Evolutionary conservation across 2,797 vertebrate species (phyloP).

Genomic region (Halcyon badia): DNA sequence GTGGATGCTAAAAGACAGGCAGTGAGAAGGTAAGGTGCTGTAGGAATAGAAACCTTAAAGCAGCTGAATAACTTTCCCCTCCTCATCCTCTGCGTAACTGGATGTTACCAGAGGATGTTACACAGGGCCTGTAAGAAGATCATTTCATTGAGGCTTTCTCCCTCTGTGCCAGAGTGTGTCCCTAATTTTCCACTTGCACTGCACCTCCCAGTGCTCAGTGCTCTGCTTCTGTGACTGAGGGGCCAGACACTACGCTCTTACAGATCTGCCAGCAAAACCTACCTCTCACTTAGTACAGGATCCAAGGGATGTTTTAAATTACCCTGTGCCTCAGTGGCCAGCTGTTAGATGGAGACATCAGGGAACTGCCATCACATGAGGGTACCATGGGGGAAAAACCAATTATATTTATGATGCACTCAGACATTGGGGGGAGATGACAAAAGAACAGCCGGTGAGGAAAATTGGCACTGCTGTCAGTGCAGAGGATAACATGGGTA

Average conservation of each 20-base stretch:
- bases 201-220: not conserved
- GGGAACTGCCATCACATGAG: not conserved
- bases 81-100: not conserved
- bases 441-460: not conserved
- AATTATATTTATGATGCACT: not conserved
- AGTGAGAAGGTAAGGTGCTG: not conserved
- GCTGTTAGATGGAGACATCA: not conserved
- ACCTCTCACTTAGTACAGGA: not conserved
- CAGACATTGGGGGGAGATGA: accelerated
- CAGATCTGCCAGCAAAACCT: not conserved
- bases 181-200: accelerated
- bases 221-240: not conserved
- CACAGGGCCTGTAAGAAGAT: not conserved
- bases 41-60: not conserved
- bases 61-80: not conserved
- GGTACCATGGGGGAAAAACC: not conserved
- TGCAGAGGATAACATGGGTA: not conserved
- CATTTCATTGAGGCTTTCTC: not conserved
- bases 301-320: not conserved
- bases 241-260: not conserved
- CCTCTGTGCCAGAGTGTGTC: not conserved
- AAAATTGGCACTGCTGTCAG: not conserved
- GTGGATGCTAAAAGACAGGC: not conserved
- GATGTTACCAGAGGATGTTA: not conserved
- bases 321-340: not conserved